Base-by-base conservation (phyloP, 1,140 invertebrate species). In the Lepeophtheirus salmonis region DNA sequence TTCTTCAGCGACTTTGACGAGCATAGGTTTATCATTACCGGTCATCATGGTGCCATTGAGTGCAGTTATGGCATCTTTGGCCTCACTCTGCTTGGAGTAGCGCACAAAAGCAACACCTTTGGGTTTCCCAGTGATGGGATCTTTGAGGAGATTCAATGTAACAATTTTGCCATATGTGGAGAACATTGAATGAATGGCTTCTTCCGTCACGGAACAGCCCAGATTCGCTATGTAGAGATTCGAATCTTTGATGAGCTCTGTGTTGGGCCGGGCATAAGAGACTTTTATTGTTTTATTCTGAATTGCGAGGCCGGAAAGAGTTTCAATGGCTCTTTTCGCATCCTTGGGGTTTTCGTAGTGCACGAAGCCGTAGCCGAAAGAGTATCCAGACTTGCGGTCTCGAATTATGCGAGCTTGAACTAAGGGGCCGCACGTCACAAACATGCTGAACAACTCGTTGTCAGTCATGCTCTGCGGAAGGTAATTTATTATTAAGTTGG, bases 361-460 rank as follows among this genome's bases (percentile, higher is more conserved):
- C 16, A 95, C 89, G 75, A 96, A 96, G 17, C 89, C 90, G 73
- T 92, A 96, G 14, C 91, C 90, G 72, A 88, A 95, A 71, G 87
- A 91, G 71, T 95, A 95, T 20, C 87, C 87, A 72, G 88, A 90
- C 77, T 84, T 83, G 67, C 83, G 83, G 68, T 92, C 86, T 68
- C 86, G 83, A 80, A 95, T 89, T 65, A 96, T 86, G 65, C 88
- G 80, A 68, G 87, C 86, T 61, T 82, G 86, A 67, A 90, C 86
- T 49, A 95, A 79, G 4, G 83, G 80, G 54, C 88, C 87, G 64
- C 89, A 83, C 18, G 82, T 83, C 58, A 82, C 79, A 69, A 96
- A 96, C 71, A 95, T 79, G 58, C 81, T 81, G 68, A 82, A 84
- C 25, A 95, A 77, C 66, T 94, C 88, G 66, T 87, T 84, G 69